Base-by-base conservation (phyloP, 2,797 vertebrate genomes). In the Danio aesculapii region DNA sequence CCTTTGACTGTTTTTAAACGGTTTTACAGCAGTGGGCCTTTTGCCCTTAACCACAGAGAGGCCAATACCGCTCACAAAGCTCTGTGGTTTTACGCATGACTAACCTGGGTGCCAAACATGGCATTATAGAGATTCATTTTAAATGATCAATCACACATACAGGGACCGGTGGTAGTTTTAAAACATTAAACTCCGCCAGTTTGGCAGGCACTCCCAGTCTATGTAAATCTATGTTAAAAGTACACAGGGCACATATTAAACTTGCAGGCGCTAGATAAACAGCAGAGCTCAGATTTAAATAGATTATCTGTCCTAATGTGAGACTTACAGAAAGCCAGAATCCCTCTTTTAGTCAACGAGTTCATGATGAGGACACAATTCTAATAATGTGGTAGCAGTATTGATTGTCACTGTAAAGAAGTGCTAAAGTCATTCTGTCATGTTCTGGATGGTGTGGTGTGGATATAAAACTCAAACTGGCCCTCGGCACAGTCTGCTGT, bases 141-240 rank as follows among this genome's bases (percentile, higher is more conserved):
- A 66, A 82, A 82, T 50, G 47, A 72, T 72, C 59, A 72, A 64
- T 72, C 43, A 46, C 81, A 64, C 41, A 30, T 30, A 63, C 6
- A 50, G 11, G 79, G 55, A 46, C 12, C 17, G 3, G n/a, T 46
- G 44, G 30, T 64, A 81, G 21, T 43, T 67, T 76, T 66, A 66
- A 66, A 68, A 62, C 30, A 41, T 19, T 10, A 16, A 61, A 19
- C 13, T 53, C 4, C 55, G 66, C 19, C n/a, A 72, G 19, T 12
- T 71, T 79, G 77, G 68, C 77, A 55, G 39, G 44, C 9, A 79
- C 21, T 21, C 13, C 17, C n/a, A 53, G 39, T 66, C 61, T 64
- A 41, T 52, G 49, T 53, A 69, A 49, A 47, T 59, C 64, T 47
- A 50, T 59, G 46, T 63, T 79, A 57, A 79, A 63, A 55, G 39